Percentiles rank a stretch among this genome's conserved stretches.
phyloP scores from a whole-genome alignment of 1,140 invertebrate genomes.

The Drosophila insularis region DNA sequence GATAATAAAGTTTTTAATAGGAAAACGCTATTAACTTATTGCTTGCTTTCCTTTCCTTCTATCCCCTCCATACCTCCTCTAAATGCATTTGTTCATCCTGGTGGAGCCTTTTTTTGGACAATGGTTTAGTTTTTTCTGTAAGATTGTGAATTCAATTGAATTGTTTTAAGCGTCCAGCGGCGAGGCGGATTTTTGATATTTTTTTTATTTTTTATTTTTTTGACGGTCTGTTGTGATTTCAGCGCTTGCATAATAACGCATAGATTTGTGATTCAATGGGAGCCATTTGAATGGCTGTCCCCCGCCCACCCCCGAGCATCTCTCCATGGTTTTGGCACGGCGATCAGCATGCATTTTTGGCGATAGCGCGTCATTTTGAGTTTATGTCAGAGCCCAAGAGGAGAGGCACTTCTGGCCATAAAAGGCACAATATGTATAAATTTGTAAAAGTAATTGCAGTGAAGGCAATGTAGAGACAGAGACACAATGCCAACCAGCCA shows the following conservation, averaged over 20 bases:
- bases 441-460: constrained; percentile 82
- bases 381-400: constrained; percentile 59
- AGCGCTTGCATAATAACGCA: constrained; percentile 70
- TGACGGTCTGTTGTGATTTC: constrained; percentile 13
- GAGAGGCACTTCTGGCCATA: constrained; percentile 71
- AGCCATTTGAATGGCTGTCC: constrained; percentile 61
- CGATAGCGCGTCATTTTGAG: constrained; percentile 75
- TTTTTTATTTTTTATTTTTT: constrained; percentile 28
- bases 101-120: constrained; percentile 28
- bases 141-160: constrained; percentile 68
- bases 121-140: constrained; percentile 21
- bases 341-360: constrained; percentile 79
- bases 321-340: constrained; percentile 16
- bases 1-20: constrained; percentile 81
- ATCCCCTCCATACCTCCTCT: background rate
- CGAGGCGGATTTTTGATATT: constrained; percentile 33
- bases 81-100: background rate
- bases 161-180: constrained; percentile 60
- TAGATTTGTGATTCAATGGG: constrained; percentile 75
- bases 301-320: background rate
- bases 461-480: constrained; percentile 35
- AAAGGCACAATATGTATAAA: constrained; percentile 82
- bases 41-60: constrained; percentile 11
- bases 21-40: constrained; percentile 78
- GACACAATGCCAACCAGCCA: background rate